These are phyloP conservation scores for Trogon melanurus DNA, from an alignment of 2,113 vertebrate genomes.

Conservation along the genomic window DNA sequence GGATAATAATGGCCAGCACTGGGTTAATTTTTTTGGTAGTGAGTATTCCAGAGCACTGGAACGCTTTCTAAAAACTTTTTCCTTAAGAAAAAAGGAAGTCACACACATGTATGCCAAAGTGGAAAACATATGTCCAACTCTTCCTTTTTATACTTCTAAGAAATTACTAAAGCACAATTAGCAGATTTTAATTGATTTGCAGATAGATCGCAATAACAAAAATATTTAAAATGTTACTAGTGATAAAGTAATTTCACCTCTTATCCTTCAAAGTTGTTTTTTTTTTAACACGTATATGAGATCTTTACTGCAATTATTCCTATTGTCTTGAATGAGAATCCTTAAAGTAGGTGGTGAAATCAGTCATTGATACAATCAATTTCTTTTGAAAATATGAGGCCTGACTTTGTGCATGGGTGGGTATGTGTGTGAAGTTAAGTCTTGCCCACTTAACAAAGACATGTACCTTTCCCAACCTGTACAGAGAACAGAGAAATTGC, in stretches of 20 bases:
- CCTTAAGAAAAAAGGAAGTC: background rate
- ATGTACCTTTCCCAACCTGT: background rate
- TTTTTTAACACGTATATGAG: background rate
- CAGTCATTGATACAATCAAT: background rate
- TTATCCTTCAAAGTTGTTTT: background rate
- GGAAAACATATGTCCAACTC: background rate
- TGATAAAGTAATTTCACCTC: background rate
- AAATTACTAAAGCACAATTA: background rate
- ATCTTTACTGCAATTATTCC: background rate
- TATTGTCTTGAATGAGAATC: background rate
- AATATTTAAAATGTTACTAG: background rate
- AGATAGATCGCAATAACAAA: background rate
- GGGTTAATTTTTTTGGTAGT: background rate
- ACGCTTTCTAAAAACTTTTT: background rate
- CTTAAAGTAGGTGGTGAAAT: background rate
- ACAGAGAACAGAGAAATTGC: conserved; percentile 83
- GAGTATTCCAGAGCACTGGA: background rate
- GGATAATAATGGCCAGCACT: background rate
- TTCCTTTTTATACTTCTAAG: background rate
- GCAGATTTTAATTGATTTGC: background rate
- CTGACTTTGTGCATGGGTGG: background rate
- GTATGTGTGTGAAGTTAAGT: background rate
- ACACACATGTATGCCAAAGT: background rate
- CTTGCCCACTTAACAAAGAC: background rate
- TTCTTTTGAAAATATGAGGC: background rate